Conservation (phyloP, 2,113 vertebrate species). For the Pachycephala philippinensis region DNA sequence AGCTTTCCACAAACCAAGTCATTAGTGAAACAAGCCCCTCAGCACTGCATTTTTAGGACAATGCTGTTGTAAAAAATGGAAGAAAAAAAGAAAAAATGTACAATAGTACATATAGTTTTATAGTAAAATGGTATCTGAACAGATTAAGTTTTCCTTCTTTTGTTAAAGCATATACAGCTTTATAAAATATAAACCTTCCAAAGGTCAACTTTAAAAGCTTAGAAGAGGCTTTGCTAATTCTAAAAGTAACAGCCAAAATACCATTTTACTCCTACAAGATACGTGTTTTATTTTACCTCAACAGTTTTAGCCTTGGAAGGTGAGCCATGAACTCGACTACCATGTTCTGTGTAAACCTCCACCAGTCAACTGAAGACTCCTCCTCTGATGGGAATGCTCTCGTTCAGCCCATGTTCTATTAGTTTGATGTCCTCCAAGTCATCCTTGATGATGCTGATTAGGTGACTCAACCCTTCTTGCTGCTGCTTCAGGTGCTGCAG, state of each 20-base stretch:
- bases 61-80: conserved; percentile 23
- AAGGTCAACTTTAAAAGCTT: conserved; percentile 62
- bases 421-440: conserved; percentile 96
- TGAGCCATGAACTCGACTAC: background rate
- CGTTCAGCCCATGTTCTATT: conserved; percentile 89
- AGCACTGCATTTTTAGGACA: conserved; percentile 22
- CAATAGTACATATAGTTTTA: conserved; percentile 59
- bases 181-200: conserved; percentile 56
- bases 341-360: background rate
- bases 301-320: conserved; percentile 54
- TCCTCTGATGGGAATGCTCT: conserved; percentile 86
- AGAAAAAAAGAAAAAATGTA: background rate
- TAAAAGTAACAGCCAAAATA: conserved; percentile 23
- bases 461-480: conserved; percentile 92
- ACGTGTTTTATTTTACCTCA: conserved; percentile 26
- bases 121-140: conserved; percentile 29
- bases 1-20: background rate
- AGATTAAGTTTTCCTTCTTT: conserved; percentile 44
- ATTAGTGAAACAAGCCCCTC: conserved; percentile 6
- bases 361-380: conserved; percentile 84
- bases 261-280: background rate
- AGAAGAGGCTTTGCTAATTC: conserved; percentile 54
- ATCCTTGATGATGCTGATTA: conserved; percentile 95
- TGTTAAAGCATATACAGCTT: conserved; percentile 62
- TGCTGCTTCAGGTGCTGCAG: conserved; percentile 94